These are phyloP conservation scores for Lethrus apterus DNA, from an alignment of 1,140 invertebrate genomes.

Conservation along the genomic window DNA sequence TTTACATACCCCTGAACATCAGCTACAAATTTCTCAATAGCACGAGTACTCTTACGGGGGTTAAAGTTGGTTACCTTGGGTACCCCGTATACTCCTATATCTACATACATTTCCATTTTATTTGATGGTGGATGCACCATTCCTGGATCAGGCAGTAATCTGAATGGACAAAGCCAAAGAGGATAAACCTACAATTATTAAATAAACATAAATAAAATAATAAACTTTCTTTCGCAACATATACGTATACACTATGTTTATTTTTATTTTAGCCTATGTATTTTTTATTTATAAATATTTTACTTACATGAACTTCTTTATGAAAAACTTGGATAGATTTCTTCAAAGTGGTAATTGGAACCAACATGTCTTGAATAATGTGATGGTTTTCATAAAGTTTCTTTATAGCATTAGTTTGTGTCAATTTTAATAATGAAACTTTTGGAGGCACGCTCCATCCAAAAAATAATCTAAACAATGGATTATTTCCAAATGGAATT, in stretches of 20 bases:
- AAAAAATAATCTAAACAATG: conserved; percentile 62
- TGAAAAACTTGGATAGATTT: conserved; percentile 59
- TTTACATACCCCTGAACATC: conserved; percentile 54
- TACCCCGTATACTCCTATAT: conserved; percentile 73
- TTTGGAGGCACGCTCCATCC: conserved; percentile 81
- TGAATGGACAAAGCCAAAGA: conserved; percentile 78
- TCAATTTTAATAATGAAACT: conserved; percentile 74
- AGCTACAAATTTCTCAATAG: conserved; percentile 63
- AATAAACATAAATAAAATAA: no score
- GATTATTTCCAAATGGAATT: conserved; percentile 77
- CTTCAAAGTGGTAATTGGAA: conserved; percentile 58
- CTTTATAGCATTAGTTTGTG: conserved; percentile 65
- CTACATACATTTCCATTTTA: conserved; percentile 57
- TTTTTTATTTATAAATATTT: no score
- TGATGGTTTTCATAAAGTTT: conserved; percentile 72
- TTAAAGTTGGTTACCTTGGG: conserved; percentile 58
- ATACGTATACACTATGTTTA: no score
- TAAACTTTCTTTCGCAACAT: no score
- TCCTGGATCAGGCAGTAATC: conserved; percentile 60
- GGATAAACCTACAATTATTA: conserved; percentile 69
- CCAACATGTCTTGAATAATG: conserved; percentile 79
- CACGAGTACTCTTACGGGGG: conserved; percentile 56
- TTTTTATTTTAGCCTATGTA: neutral
- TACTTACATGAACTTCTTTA: conserved; percentile 56
- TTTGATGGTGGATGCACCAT: conserved; percentile 52